Conservation (phyloP, 2,888 invertebrate species). For the Zeuzera pyrina region DNA sequence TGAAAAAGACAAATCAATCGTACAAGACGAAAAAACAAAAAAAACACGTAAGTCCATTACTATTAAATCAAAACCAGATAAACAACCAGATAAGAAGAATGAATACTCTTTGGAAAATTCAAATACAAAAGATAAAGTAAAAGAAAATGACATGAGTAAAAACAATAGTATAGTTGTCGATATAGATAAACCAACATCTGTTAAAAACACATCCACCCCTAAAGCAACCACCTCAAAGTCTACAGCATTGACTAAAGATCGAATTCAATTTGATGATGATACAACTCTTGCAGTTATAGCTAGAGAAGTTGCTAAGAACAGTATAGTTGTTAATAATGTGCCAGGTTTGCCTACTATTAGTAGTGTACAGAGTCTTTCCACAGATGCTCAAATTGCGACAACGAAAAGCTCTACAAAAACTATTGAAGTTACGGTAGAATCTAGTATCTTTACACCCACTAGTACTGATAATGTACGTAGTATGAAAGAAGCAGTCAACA, state of each 20-base stretch:
- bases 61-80: conserved; percentile 34
- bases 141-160: too few relatives aligned
- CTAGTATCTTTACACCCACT: conserved; percentile 42
- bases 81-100: too few relatives aligned
- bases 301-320: conserved; percentile 21
- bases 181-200: background rate
- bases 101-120: too few relatives aligned
- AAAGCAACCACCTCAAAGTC: conserved; percentile 9
- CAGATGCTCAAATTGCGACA: conserved; percentile 18
- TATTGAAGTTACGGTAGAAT: conserved; percentile 32
- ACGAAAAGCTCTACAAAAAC: conserved; percentile 15
- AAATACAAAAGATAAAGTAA: too few relatives aligned
- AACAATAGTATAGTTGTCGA: too few relatives aligned
- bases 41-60: conserved; percentile 35
- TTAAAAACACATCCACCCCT: conserved; percentile 16
- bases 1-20: conserved; percentile 20
- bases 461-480: conserved; percentile 36
- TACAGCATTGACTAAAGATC: conserved; percentile 29
- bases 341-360: conserved; percentile 45
- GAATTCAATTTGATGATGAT: conserved; percentile 39
- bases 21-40: conserved; percentile 22
- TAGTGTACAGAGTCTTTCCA: conserved; percentile 44
- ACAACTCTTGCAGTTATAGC: conserved; percentile 39
- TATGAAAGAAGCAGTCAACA: conserved; percentile 38
- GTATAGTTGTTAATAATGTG: conserved; percentile 15